A percentile compares a stretch with the other conserved stretches of the same genome.
These are phyloP conservation scores for Melanotaenia boesemani DNA, from an alignment of 2,797 vertebrate species.

Conservation along the genomic window DNA sequence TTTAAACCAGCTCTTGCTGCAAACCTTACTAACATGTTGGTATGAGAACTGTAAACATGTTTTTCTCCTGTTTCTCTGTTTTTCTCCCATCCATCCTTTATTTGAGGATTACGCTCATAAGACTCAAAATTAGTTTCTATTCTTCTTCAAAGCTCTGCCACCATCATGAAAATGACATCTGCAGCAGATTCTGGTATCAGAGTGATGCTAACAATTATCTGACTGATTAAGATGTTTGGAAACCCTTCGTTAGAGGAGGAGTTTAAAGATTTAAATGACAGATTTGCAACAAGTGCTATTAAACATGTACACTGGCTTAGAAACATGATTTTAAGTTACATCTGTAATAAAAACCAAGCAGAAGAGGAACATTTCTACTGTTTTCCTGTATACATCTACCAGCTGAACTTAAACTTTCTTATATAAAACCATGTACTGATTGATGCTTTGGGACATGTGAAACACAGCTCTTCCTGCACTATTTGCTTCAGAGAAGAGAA, in stretches of 20 bases:
- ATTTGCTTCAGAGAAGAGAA: constrained; percentile 11
- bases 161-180: constrained; percentile 25
- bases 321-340: too few species aligned
- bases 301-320: too few species aligned
- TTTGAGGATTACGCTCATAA: background rate
- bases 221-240: constrained; percentile 50
- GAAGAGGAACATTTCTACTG: background rate
- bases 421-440: background rate
- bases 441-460: background rate
- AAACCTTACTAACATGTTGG: background rate
- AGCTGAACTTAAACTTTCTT: background rate
- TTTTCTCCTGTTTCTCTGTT: background rate
- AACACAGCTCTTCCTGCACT: background rate
- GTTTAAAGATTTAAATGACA: too few species aligned
- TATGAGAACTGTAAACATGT: background rate
- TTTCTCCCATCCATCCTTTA: background rate
- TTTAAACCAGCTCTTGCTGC: background rate
- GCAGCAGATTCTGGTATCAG: constrained; percentile 15
- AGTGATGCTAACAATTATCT: constrained; percentile 22
- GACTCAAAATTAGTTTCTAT: background rate
- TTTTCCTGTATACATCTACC: background rate
- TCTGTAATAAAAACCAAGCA: background rate
- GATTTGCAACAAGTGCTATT: too few species aligned
- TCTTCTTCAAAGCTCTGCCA: constrained; percentile 39
- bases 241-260: constrained; percentile 15